A percentile compares a stretch with the other conserved stretches of the same genome.
Conservation (phyloP, 2,113 vertebrate genomes). For the Anolis sagrei region DNA sequence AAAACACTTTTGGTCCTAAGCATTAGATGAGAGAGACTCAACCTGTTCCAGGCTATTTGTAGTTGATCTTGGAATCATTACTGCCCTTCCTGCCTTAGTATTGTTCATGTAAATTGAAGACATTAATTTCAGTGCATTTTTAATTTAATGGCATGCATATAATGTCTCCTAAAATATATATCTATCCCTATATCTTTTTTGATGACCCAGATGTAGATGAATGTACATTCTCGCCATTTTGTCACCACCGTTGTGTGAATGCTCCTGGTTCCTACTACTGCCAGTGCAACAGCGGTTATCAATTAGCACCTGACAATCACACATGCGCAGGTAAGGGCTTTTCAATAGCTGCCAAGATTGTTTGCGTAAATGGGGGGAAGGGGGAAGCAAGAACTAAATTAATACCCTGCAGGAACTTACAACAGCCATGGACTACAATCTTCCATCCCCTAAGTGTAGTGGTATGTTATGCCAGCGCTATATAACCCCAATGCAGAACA, state of each 20-base stretch:
- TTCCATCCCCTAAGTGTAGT: too few relatives aligned
- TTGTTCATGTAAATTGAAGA: neutral
- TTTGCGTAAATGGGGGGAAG: neutral
- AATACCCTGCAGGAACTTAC: neutral
- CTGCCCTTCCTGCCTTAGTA: too few relatives aligned
- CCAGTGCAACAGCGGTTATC: conserved; percentile 91
- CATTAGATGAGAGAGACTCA: too few relatives aligned
- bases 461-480: too few relatives aligned
- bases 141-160: neutral
- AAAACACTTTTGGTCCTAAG: too few relatives aligned
- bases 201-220: conserved; percentile 87
- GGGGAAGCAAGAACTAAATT: neutral
- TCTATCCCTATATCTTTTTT: conserved; percentile 40
- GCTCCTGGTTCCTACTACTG: conserved; percentile 93
- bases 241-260: conserved; percentile 94
- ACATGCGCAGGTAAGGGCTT: conserved; percentile 91
- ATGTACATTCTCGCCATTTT: conserved; percentile 86
- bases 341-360: neutral
- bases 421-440: neutral
- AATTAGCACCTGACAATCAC: conserved; percentile 93
- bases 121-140: neutral
- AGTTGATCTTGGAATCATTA: too few relatives aligned
- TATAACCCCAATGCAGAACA: too few relatives aligned
- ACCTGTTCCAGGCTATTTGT: too few relatives aligned
- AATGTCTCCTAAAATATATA: conserved; percentile 3